phyloP scores from a whole-genome alignment of 2,113 vertebrate genomes.

The Rhombomys opimus region DNA sequence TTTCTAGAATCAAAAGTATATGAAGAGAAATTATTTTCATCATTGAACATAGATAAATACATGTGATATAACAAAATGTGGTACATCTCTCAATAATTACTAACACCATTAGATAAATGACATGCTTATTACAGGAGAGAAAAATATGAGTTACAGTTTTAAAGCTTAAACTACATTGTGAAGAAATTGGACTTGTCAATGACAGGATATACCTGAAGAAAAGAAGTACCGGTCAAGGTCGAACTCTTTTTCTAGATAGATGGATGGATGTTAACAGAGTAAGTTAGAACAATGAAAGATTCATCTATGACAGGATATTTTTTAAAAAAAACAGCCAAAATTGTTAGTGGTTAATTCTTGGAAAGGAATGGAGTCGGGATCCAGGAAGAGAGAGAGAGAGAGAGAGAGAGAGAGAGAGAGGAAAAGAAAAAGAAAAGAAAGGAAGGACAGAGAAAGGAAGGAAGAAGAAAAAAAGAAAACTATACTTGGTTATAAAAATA shows the following conservation, averaged over 20 bases:
- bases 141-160: no score
- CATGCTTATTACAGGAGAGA: background rate
- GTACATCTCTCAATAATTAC: background rate
- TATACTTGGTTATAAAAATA: background rate
- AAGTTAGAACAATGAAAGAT: background rate
- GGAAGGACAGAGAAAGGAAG: background rate
- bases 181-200: background rate
- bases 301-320: background rate
- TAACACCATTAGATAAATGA: background rate
- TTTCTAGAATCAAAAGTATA: background rate
- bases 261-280: background rate
- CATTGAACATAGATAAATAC: background rate
- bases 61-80: background rate
- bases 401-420: background rate
- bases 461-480: background rate
- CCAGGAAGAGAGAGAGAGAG: background rate
- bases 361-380: background rate
- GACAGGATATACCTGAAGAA: background rate
- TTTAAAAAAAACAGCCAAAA: background rate
- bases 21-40: background rate
- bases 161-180: background rate
- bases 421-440: background rate
- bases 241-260: no score
- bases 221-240: background rate
- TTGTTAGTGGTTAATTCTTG: no score